Percentiles rank a stretch among this genome's conserved stretches.
Evolutionary conservation across 2,797 vertebrate genomes (phyloP).

Genomic region (Sebastes miniatus): DNA sequence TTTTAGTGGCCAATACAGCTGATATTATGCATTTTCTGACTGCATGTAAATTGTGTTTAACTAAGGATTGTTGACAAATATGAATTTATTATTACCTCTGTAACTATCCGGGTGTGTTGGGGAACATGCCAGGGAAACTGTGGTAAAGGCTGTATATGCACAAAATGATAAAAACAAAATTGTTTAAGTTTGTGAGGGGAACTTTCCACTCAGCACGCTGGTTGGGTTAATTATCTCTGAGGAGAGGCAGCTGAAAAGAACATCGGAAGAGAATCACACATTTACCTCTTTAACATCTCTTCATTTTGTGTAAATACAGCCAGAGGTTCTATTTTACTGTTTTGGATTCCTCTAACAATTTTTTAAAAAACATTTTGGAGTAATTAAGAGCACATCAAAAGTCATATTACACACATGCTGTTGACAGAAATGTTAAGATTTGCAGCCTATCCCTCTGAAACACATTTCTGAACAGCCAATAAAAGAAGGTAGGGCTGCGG

Average conservation of each 20-base stretch:
- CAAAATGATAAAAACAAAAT: neutral
- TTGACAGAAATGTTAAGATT: neutral
- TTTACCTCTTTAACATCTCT: neutral
- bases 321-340: neutral
- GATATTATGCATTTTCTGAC: constrained; percentile 48
- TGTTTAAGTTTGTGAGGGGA: no score
- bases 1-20: constrained; percentile 24
- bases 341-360: neutral
- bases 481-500: neutral
- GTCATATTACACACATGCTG: constrained; percentile 28
- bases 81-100: constrained; percentile 22
- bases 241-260: no score
- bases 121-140: constrained; percentile 28
- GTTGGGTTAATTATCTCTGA: no score
- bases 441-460: neutral
- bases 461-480: neutral
- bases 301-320: constrained; percentile 4
- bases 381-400: neutral
- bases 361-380: neutral
- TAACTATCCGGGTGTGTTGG: constrained; percentile 5
- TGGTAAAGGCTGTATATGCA: constrained; percentile 31
- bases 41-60: constrained; percentile 35
- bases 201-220: no score
- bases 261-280: neutral
- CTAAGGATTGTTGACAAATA: neutral